These are phyloP conservation scores for Muraenolepis orangiensis DNA, from an alignment of 2,797 vertebrate genomes.

Conservation along the genomic window DNA sequence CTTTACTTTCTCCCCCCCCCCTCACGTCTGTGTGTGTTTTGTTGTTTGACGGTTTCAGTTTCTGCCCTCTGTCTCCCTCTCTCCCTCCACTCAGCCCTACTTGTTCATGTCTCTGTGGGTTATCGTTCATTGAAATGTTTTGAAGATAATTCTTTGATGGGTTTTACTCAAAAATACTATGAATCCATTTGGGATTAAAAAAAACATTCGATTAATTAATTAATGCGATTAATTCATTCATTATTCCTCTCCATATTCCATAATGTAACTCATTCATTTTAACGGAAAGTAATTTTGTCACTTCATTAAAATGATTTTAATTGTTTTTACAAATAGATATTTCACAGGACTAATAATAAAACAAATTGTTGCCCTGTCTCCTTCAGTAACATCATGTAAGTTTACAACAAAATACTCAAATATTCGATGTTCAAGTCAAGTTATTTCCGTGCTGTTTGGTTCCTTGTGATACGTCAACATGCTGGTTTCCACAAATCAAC, in stretches of 20 bases:
- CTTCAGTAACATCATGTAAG: background rate
- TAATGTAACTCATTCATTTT: background rate
- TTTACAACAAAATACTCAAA: background rate
- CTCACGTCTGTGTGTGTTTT: slow-evolving; percentile 71
- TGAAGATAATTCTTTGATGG: slow-evolving; percentile 36
- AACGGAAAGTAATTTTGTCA: background rate
- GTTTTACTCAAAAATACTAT: slow-evolving; percentile 35
- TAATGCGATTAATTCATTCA: background rate
- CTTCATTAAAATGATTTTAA: background rate
- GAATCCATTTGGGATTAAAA: slow-evolving; percentile 22
- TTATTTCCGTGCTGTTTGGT: background rate
- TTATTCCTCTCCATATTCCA: background rate
- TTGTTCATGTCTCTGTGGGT: slow-evolving; percentile 54
- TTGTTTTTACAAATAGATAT: background rate
- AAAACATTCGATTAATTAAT: too few relatives aligned
- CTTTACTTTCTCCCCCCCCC: slow-evolving; percentile 47
- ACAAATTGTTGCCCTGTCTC: background rate
- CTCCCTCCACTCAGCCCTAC: slow-evolving; percentile 81
- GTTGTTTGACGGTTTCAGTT: slow-evolving; percentile 82
- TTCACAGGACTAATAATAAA: background rate
- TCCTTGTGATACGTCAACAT: background rate
- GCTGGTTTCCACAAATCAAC: background rate
- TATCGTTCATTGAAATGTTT: slow-evolving; percentile 45
- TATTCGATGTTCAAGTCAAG: background rate
- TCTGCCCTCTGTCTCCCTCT: slow-evolving; percentile 82